These are phyloP conservation scores for Rhabditophanes sp. DNA, from an alignment of 2,888 invertebrate species.

Conservation along the genomic window DNA sequence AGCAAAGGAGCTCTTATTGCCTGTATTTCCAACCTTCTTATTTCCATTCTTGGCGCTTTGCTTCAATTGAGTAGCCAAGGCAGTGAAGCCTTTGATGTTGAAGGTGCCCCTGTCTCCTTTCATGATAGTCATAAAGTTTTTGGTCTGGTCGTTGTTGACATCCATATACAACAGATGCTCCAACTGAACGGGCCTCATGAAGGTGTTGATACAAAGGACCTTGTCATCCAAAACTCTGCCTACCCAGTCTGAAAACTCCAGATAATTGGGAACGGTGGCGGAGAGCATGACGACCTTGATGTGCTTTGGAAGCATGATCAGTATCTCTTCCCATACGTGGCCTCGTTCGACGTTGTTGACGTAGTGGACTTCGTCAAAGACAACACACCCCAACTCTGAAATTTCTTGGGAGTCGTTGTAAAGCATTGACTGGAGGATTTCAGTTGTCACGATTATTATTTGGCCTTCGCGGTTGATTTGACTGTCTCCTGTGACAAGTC, in stretches of 20 bases:
- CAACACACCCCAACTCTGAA: slow-evolving; percentile 88
- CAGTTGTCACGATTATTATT: slow-evolving; percentile 97
- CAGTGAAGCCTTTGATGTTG: too few relatives aligned
- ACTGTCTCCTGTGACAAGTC: too few relatives aligned
- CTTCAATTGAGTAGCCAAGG: too few relatives aligned
- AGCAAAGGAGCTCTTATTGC: too few relatives aligned
- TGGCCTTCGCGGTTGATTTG: slow-evolving; percentile 82
- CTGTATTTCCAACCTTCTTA: too few relatives aligned
- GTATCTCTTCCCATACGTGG: slow-evolving; percentile 96
- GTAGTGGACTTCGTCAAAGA: slow-evolving; percentile 98
- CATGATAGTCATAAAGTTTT: too few relatives aligned
- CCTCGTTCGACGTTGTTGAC: slow-evolving; percentile 61
- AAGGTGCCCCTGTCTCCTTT: too few relatives aligned
- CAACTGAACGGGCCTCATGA: slow-evolving; percentile 77
- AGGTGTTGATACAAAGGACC: slow-evolving; percentile 73
- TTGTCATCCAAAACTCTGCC: slow-evolving; percentile 55
- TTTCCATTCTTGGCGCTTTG: too few relatives aligned
- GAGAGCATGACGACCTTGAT: slow-evolving; percentile 90
- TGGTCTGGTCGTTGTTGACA: too few relatives aligned
- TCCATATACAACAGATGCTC: slow-evolving; percentile 60
- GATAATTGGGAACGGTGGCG: slow-evolving; percentile 90
- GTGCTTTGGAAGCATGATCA: slow-evolving; percentile 80
- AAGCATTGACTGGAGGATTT: slow-evolving; percentile 87
- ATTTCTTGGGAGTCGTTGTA: slow-evolving; percentile 82
- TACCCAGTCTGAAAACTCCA: slow-evolving; percentile 68